Evolutionary conservation across 2,888 invertebrate species (phyloP).

Genomic region (Frankliniella intonsa): DNA sequence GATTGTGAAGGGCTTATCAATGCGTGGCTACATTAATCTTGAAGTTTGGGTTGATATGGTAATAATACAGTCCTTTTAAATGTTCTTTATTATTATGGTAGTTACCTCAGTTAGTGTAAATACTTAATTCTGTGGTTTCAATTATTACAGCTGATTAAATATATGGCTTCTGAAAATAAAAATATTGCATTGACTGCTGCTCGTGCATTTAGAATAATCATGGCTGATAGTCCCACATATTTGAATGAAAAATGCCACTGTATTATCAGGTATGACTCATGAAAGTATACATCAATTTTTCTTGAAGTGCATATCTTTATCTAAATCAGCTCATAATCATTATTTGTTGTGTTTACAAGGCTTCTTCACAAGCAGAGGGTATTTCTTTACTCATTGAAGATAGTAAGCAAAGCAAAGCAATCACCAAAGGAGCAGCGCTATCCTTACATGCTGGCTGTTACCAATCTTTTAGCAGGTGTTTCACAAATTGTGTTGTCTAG

Average conservation of each 20-base stretch:
- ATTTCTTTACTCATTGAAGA: neutral
- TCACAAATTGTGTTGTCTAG: neutral
- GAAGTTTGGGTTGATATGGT: neutral
- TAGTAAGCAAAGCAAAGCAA: neutral
- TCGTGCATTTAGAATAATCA: neutral
- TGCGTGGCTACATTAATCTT: neutral
- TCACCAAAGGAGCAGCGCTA: neutral
- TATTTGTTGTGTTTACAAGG: neutral
- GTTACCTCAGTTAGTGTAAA: neutral
- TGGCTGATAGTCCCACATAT: neutral
- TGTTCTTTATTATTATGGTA: neutral
- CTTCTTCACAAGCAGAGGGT: neutral
- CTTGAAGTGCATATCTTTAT: neutral
- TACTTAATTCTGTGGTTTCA: neutral
- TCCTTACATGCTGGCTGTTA: neutral
- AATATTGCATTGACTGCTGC: neutral
- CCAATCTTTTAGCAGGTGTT: neutral
- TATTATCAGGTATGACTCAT: neutral
- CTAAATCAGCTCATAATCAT: neutral
- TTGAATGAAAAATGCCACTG: neutral
- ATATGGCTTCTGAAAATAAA: neutral
- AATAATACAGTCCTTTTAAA: neutral
- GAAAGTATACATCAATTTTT: neutral
- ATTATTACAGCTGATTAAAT: neutral
- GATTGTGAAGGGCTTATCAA: neutral